These are phyloP conservation scores for Carposina sasakii DNA, from an alignment of 1,140 invertebrate species.

Conservation along the genomic window DNA sequence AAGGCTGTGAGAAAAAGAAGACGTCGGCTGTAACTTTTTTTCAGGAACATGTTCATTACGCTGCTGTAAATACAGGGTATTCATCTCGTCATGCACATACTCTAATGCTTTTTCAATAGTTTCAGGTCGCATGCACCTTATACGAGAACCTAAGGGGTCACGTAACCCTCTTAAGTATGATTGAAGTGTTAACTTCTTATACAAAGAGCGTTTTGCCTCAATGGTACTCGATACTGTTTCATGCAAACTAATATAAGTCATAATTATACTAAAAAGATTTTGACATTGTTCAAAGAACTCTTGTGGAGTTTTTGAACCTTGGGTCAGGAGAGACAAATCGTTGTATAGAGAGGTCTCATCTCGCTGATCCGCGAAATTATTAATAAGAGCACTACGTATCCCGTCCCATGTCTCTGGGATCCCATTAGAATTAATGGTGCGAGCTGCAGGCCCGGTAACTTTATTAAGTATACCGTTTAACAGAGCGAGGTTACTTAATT, in stretches of 20 bases:
- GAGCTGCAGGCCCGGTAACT: neutral
- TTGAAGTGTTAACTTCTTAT: neutral
- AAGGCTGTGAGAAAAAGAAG: too few relatives aligned
- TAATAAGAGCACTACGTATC: neutral
- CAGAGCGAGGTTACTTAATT: neutral
- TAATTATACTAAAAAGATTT: slow-evolving; percentile 1
- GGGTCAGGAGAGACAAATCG: neutral
- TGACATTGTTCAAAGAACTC: slow-evolving; percentile 4
- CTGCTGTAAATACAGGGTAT: neutral
- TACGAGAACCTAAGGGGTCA: slow-evolving; percentile 1
- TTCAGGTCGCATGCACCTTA: slow-evolving; percentile 3
- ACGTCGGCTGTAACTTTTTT: neutral
- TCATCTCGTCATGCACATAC: slow-evolving; percentile 6
- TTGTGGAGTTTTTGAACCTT: neutral
- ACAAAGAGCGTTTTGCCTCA: neutral
- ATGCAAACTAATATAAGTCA: slow-evolving; percentile 2
- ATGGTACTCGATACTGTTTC: neutral
- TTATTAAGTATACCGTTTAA: neutral
- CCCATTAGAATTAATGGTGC: neutral
- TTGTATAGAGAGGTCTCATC: slow-evolving; percentile 5
- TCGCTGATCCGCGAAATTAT: slow-evolving; percentile 4
- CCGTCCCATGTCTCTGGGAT: neutral
- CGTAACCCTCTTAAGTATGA: neutral
- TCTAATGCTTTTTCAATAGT: slow-evolving; percentile 2
- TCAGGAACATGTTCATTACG: neutral